Evolutionary conservation across 2,888 invertebrate species (phyloP).

Genomic region (Tachina grossa): DNA sequence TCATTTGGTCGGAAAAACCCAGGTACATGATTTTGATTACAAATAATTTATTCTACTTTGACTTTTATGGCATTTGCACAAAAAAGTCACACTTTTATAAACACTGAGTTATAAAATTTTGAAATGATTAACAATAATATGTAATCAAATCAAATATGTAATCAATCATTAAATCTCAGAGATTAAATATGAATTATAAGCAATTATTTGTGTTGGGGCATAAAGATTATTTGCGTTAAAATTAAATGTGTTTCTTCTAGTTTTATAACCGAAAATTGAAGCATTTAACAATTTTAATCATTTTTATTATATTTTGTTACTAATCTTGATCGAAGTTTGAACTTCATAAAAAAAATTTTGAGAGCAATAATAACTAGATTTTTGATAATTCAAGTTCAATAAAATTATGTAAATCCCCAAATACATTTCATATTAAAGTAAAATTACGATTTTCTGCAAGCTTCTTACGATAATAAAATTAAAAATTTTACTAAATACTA

Average conservation of each 20-base stretch:
- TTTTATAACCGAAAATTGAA: background rate
- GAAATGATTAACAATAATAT: conserved; percentile 3
- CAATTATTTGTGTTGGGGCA: background rate
- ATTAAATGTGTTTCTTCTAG: no score
- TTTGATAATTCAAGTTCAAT: no score
- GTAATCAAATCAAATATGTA: conserved; percentile 60
- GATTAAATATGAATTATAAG: conserved; percentile 64
- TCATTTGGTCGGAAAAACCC: background rate
- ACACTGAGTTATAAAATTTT: conserved; percentile 3
- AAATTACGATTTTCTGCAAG: no score
- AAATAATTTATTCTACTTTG: conserved; percentile 4
- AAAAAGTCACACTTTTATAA: conserved; percentile 31
- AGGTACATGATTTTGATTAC: conserved; percentile 20
- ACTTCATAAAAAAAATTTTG: no score
- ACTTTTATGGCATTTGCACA: background rate
- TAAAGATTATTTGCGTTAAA: no score
- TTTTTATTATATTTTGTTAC: background rate
- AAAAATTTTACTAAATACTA: no score
- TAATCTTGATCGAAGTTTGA: background rate
- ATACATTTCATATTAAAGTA: no score
- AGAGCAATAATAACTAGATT: no score
- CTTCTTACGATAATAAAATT: no score
- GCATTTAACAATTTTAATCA: background rate
- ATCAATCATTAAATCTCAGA: conserved; percentile 64
- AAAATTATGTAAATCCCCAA: no score